A percentile compares a stretch with the other conserved stretches of the same genome.
These are phyloP conservation scores for Harpegnathos saltator DNA, from an alignment of 1,140 invertebrate genomes.

Conservation along the genomic window DNA sequence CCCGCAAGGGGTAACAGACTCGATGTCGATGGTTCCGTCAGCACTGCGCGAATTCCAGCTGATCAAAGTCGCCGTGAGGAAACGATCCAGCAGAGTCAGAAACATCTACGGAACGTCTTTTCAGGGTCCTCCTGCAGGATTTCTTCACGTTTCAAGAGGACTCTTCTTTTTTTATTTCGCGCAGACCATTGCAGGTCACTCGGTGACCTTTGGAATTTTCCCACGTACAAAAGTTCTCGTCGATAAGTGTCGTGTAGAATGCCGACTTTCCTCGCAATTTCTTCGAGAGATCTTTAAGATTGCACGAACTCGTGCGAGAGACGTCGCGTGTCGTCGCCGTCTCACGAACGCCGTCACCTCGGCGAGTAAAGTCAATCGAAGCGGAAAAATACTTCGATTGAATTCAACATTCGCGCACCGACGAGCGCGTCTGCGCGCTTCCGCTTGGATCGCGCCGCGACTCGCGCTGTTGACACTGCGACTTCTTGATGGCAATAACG, in stretches of 20 bases:
- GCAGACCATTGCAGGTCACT: background rate
- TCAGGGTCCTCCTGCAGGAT: background rate
- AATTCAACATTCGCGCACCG: background rate
- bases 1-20: background rate
- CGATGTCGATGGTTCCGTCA: background rate
- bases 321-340: too few relatives aligned
- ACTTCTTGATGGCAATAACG: slow-evolving; percentile 21
- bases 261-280: background rate
- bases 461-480: slow-evolving; percentile 48
- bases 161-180: background rate
- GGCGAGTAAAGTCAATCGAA: background rate
- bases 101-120: background rate
- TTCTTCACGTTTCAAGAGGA: background rate
- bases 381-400: background rate
- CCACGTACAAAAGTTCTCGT: too few relatives aligned
- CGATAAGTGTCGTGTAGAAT: too few relatives aligned
- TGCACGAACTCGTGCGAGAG: too few relatives aligned
- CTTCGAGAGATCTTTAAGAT: background rate
- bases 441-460: background rate
- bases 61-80: slow-evolving; percentile 20
- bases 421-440: slow-evolving; percentile 15
- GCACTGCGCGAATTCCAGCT: slow-evolving; percentile 20
- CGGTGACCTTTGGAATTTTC: background rate
- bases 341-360: background rate
- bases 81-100: too few relatives aligned